These are phyloP conservation scores for Dicentrarchus labrax DNA, from an alignment of 2,113 vertebrate species.

Conservation along the genomic window DNA sequence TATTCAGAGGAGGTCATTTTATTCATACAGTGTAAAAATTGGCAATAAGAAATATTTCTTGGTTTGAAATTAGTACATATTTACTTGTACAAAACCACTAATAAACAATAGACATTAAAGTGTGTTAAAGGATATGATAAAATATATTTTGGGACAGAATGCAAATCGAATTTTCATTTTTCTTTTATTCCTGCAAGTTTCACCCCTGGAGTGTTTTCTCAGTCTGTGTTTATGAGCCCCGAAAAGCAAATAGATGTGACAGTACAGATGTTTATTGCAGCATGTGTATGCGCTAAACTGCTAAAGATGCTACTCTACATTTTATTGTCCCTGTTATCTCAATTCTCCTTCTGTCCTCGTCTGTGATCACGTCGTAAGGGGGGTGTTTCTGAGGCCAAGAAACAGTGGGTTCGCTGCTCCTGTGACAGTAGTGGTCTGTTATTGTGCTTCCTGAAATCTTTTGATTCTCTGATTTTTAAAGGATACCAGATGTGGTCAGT, in stretches of 20 bases:
- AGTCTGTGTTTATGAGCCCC: background rate
- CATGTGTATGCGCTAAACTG: background rate
- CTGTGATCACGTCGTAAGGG: background rate
- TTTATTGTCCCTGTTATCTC: background rate
- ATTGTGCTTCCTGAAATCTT: slow-evolving; percentile 26
- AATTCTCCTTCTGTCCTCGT: slow-evolving; percentile 18
- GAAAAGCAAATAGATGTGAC: background rate
- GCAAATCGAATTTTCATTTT: background rate
- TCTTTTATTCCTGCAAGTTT: background rate
- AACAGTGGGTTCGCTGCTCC: background rate
- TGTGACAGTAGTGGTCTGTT: slow-evolving; percentile 13
- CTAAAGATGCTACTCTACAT: slow-evolving; percentile 5
- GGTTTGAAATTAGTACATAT: background rate
- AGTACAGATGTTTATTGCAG: slow-evolving; percentile 21
- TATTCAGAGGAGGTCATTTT: no score
- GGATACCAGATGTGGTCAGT: slow-evolving; percentile 36
- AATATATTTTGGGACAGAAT: background rate
- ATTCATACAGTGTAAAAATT: no score
- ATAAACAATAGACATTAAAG: background rate
- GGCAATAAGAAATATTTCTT: background rate
- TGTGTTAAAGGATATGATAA: background rate
- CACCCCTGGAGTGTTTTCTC: background rate
- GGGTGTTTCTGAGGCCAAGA: background rate
- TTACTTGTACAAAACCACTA: background rate
- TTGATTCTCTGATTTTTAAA: slow-evolving; percentile 5